Evolutionary conservation across 2,113 vertebrate genomes (phyloP).

Genomic region (Phalacrocorax carbo): DNA sequence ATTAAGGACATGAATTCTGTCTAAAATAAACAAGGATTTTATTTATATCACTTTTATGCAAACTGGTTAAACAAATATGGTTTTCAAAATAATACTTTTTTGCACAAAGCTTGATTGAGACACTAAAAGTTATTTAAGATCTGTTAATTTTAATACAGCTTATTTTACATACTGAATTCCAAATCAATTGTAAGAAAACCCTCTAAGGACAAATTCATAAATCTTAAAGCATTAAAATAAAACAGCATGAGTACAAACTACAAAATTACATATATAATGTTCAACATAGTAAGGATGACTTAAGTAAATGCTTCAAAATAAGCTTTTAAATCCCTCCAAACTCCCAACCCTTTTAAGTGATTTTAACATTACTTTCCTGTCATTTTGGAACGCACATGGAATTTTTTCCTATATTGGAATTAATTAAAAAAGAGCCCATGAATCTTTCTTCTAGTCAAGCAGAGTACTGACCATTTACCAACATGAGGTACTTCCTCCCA

Average conservation of each 20-base stretch:
- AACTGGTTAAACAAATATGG: neutral
- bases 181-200: neutral
- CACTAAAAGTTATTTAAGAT: neutral
- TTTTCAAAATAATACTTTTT: constrained; percentile 14
- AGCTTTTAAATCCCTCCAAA: neutral
- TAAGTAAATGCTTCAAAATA: neutral
- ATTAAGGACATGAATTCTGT: neutral
- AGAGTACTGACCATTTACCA: constrained; percentile 21
- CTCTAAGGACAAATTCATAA: neutral
- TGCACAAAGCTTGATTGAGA: neutral
- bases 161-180: neutral
- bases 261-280: neutral
- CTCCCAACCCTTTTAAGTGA: neutral
- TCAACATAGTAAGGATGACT: neutral
- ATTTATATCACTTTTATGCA: neutral
- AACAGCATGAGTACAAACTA: neutral
- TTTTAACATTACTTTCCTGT: neutral
- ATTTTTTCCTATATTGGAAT: neutral
- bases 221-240: neutral
- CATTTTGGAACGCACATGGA: neutral
- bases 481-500: constrained; percentile 45
- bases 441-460: constrained; percentile 7
- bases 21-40: neutral
- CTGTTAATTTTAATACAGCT: neutral
- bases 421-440: neutral